Conservation (phyloP, 2,113 vertebrate species). For the Suncus etruscus region DNA sequence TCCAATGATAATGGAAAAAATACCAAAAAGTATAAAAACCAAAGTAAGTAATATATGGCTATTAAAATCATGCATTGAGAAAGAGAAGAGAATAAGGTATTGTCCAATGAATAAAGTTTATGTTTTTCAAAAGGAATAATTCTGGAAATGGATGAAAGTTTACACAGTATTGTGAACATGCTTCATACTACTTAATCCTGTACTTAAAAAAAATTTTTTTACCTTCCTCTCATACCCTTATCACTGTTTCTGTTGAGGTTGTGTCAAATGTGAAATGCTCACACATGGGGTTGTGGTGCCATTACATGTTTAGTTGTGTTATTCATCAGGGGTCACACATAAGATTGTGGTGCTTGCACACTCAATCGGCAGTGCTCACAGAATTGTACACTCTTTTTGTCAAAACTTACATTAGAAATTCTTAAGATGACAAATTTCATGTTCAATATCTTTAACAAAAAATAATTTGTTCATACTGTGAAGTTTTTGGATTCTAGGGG, state of each 20-base stretch:
- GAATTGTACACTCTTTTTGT: no score
- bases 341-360: no score
- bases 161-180: background rate
- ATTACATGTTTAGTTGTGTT: no score
- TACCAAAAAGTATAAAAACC: background rate
- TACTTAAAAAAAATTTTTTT: no score
- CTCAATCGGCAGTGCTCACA: no score
- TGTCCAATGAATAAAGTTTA: background rate
- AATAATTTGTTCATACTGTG: background rate
- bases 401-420: background rate
- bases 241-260: no score
- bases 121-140: background rate
- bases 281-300: no score
- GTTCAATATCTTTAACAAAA: background rate
- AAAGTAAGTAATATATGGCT: background rate
- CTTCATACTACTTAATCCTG: background rate
- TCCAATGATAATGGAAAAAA: slow-evolving; percentile 12
- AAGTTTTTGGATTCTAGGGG: background rate
- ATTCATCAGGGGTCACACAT: no score
- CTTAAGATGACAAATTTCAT: background rate
- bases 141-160: background rate
- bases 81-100: background rate
- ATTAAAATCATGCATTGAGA: slow-evolving; percentile 8
- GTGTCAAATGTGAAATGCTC: no score
- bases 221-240: no score